phyloP scores from a whole-genome alignment of 1,140 invertebrate species.

The Mya arenaria region DNA sequence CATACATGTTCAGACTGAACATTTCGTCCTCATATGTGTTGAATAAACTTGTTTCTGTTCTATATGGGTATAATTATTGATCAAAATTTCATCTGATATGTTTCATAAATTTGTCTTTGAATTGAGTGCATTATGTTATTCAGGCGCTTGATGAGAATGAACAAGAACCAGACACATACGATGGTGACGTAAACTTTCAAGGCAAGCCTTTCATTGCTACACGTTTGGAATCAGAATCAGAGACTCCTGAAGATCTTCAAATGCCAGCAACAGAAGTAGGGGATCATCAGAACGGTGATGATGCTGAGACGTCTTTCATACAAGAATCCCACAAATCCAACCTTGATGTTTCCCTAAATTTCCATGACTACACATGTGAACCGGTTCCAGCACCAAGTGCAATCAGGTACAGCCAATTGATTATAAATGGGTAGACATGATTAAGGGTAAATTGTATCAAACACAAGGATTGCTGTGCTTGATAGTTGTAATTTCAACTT shows the following conservation, averaged over 20 bases:
- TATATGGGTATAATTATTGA: too few species aligned
- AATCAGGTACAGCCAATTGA: neutral
- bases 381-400: neutral
- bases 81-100: too few species aligned
- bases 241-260: too few species aligned
- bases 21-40: too few species aligned
- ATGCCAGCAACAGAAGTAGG: neutral
- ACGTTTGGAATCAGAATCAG: neutral
- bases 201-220: neutral
- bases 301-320: neutral
- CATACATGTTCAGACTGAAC: too few species aligned
- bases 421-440: neutral
- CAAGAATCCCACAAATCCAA: neutral
- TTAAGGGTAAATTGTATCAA: neutral
- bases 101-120: too few species aligned
- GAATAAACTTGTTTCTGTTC: too few species aligned
- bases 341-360: slow-evolving; percentile 11
- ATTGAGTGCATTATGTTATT: too few species aligned
- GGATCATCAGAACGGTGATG: neutral
- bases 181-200: neutral
- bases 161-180: neutral
- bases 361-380: slow-evolving; percentile 12
- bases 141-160: slow-evolving; percentile 21
- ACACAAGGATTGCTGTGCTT: neutral
- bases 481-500: neutral